Base-by-base conservation (phyloP, 2,113 vertebrate genomes). In the Zosterops borbonicus region DNA sequence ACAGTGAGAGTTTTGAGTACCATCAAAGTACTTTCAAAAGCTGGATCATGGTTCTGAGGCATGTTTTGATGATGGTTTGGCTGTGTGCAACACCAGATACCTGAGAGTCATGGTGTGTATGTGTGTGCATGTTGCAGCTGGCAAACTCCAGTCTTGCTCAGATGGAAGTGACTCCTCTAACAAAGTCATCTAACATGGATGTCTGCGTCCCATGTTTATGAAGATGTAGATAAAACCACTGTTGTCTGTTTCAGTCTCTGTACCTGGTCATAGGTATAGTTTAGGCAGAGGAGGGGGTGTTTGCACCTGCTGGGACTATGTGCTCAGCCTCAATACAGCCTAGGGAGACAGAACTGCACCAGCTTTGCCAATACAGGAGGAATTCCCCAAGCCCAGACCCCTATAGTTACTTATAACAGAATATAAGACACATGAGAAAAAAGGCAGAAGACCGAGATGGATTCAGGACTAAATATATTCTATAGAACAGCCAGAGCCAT, bases 41-140 rank as follows among this genome's bases (percentile, higher is more conserved):
- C 21, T 49, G 31, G 11, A 44, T 53, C n/a, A 21, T 20, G 18
- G 5, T 12, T 20, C 28, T 90, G 31, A 53, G 31, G 17, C 20
- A 16, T 59, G 6, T 59, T 35, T 35, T 35, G n/a, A 59, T 35
- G 56, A 11, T 25, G 11, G 8, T 21, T 47, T 0, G 0, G 6
- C 37, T 25, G 21, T 33, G 39, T 39, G 23, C 11, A 23, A 2
- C 18, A 28, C 6, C 5, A 24, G 8, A 15, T 28, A 19, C 37
- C 27, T 29, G 44, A 49, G 37, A 67, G 20, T 46, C 10, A 20
- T 29, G 0, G 0, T 25, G 9, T 7, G 10, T 13, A 5, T 3
- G 10, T 22, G 8, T 50, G 52, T 23, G 16, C 33, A 20, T 33
- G 37, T 28, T n/a, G n/a, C 33, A 47, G 5, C 46, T 52, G 29